These are phyloP conservation scores for Dione juno DNA, from an alignment of 2,888 invertebrate genomes.

Conservation along the genomic window DNA sequence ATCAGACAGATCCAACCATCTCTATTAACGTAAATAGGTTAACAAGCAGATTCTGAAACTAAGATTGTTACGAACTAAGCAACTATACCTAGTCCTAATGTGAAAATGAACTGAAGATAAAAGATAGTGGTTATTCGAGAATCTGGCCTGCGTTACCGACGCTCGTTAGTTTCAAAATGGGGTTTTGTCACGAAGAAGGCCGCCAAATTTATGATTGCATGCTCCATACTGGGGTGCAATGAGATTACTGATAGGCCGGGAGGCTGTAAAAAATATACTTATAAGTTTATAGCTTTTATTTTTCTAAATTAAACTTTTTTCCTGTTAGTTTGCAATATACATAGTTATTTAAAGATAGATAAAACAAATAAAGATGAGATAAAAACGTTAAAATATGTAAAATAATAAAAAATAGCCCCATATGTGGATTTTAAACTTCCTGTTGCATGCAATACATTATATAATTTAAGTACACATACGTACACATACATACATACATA, in stretches of 20 bases:
- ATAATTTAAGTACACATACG: background rate
- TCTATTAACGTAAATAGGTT: conserved; percentile 31
- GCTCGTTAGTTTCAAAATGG: conserved; percentile 60
- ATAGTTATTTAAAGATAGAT: no score
- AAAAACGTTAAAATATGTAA: no score
- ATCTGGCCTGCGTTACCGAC: conserved; percentile 49
- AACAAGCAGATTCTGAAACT: conserved; percentile 35
- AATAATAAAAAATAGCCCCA: no score
- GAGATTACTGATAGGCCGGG: conserved; percentile 38
- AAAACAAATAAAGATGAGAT: no score
- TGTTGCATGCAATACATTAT: background rate
- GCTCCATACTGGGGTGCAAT: conserved; percentile 45
- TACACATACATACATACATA: no score
- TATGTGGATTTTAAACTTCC: no score
- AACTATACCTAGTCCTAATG: conserved; percentile 27
- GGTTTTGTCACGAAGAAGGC: conserved; percentile 61
- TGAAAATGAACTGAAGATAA: conserved; percentile 50
- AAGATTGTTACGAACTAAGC: conserved; percentile 31
- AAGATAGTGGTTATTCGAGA: conserved; percentile 50
- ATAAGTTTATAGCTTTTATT: background rate
- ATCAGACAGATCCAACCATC: conserved; percentile 26
- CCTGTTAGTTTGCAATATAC: background rate
- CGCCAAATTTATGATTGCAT: conserved; percentile 58
- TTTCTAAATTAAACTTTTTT: background rate
- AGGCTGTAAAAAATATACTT: background rate